Percentiles rank a stretch among this genome's conserved stretches.
phyloP scores from a whole-genome alignment of 2,113 vertebrate genomes.

The Nestor notabilis region DNA sequence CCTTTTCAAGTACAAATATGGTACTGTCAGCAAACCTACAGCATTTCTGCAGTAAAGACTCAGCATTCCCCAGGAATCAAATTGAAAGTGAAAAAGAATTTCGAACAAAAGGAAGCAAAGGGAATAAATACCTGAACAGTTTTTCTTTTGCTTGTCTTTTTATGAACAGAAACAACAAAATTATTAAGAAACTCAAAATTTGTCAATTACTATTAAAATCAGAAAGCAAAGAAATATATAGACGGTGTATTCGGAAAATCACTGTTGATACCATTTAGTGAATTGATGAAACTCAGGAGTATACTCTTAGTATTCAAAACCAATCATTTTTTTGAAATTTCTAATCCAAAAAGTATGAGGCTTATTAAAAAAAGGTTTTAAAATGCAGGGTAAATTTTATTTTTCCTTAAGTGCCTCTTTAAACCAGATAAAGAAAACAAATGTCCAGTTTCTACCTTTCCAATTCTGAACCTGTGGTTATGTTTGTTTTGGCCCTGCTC shows the following conservation, averaged over 20 bases:
- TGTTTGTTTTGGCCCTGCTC: not conserved
- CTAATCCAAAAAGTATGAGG: not conserved
- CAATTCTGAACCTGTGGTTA: not conserved
- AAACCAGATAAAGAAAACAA: not conserved
- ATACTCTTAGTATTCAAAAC: not conserved
- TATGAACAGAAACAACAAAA: not conserved
- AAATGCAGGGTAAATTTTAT: not conserved
- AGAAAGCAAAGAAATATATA: not conserved
- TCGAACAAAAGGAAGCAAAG: not conserved
- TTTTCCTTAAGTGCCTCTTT: not conserved
- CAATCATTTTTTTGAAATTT: not conserved
- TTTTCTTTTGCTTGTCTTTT: not conserved
- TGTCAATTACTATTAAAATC: not conserved
- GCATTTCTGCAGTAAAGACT: not conserved
- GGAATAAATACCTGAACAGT: not conserved
- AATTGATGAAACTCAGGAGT: not conserved
- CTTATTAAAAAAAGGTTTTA: not conserved
- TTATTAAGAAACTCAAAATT: not conserved
- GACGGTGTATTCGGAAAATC: not conserved
- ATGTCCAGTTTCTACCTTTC: not conserved
- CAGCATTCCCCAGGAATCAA: not conserved
- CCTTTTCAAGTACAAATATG: not conserved
- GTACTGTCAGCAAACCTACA: not conserved
- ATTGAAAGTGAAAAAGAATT: not conserved
- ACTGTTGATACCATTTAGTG: not conserved